phyloP scores from a whole-genome alignment of 2,888 invertebrate species.

The Aspidiotus destructor region DNA sequence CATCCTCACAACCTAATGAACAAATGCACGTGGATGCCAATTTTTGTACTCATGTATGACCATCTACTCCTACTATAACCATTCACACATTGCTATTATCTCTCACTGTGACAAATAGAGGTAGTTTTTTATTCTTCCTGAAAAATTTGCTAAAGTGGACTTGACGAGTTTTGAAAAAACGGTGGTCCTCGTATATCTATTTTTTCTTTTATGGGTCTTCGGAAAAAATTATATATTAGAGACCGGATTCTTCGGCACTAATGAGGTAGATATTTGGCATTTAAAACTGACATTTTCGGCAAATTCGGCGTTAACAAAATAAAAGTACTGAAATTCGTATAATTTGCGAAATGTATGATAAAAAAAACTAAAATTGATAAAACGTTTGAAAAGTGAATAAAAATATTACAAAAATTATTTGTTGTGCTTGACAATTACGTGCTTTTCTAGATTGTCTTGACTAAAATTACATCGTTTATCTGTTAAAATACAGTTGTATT shows the following conservation, averaged over 20 bases:
- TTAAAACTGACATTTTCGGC: background rate
- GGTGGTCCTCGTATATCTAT: no score
- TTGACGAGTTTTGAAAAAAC: no score
- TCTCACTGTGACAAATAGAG: no score
- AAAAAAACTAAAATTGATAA: background rate
- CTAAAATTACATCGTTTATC: background rate
- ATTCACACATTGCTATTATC: no score
- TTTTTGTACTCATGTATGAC: no score
- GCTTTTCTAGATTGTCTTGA: background rate
- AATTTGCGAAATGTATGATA: background rate
- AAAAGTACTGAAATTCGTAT: background rate
- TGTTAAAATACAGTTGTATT: background rate
- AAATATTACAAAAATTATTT: background rate
- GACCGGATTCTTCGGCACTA: constrained; percentile 1
- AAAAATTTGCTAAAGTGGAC: no score
- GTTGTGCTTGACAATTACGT: background rate
- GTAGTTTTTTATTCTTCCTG: no score
- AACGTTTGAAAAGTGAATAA: background rate
- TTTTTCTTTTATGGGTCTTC: no score
- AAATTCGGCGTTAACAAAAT: background rate
- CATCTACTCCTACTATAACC: no score
- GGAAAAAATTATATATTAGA: no score
- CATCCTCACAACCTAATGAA: no score
- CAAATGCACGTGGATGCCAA: no score
- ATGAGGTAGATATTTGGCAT: background rate